Conservation (phyloP, 1,140 invertebrate genomes). For the Acromyrmex heyeri region DNA sequence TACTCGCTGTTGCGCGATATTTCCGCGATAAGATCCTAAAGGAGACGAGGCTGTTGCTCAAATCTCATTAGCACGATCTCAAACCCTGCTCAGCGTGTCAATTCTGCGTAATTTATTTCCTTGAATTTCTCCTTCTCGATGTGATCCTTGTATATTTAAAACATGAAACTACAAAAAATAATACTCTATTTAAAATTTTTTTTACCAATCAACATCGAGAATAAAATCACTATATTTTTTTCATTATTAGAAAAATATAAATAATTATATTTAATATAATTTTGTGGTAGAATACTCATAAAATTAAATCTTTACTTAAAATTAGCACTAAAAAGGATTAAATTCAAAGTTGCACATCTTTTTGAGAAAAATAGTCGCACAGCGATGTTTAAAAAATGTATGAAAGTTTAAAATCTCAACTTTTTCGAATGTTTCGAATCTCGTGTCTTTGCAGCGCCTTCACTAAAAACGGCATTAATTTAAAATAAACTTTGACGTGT, state of each 20-base stretch:
- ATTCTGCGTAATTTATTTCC: not conserved
- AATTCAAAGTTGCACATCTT: too few relatives aligned
- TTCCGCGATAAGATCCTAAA: conserved; percentile 28
- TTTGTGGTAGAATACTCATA: not conserved
- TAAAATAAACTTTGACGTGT: too few relatives aligned
- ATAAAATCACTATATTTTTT: not conserved
- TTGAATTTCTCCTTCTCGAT: not conserved
- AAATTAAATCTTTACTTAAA: too few relatives aligned
- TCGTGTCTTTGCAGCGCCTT: too few relatives aligned
- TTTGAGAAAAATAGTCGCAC: too few relatives aligned
- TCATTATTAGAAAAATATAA: not conserved
- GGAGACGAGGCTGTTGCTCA: not conserved
- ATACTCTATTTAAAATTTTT: not conserved
- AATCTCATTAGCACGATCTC: conserved; percentile 25
- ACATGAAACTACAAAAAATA: conserved; percentile 9
- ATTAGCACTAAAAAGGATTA: too few relatives aligned
- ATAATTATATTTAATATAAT: conserved; percentile 6
- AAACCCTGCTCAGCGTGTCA: not conserved
- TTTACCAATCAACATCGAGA: not conserved
- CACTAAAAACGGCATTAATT: too few relatives aligned
- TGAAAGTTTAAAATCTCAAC: too few relatives aligned
- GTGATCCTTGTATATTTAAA: not conserved
- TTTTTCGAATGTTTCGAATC: too few relatives aligned
- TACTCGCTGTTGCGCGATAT: conserved; percentile 17
- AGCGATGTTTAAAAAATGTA: too few relatives aligned